Evolutionary conservation across 2,113 vertebrate species (phyloP).

Genomic region (Speoplatyrhinus poulsoni): DNA sequence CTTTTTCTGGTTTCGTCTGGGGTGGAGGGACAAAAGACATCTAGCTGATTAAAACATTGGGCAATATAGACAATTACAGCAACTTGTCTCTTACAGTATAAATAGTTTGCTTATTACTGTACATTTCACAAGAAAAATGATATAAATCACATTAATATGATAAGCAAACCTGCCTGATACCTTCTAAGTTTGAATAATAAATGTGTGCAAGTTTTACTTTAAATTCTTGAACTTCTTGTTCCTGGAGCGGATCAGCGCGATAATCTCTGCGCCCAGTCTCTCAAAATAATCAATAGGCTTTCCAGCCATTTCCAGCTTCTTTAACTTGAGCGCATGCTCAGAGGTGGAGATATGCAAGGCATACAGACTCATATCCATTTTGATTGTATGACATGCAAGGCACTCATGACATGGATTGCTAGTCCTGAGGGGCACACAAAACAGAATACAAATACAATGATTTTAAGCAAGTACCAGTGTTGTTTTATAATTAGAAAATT

Average conservation of each 20-base stretch:
- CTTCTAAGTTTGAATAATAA: no score
- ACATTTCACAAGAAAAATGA: neutral
- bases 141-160: no score
- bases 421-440: slow-evolving; percentile 30
- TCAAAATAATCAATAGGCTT: slow-evolving; percentile 53
- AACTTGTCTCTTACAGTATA: no score
- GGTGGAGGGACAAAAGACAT: neutral
- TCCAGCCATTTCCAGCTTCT: slow-evolving; percentile 60
- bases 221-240: slow-evolving; percentile 35
- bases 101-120: neutral
- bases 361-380: slow-evolving; percentile 81
- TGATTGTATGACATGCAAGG: slow-evolving; percentile 79
- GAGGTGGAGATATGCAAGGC: slow-evolving; percentile 84
- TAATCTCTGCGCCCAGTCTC: neutral
- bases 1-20: slow-evolving; percentile 42
- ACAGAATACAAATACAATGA: neutral
- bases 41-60: no score
- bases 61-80: no score
- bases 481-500: neutral
- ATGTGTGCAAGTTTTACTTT: slow-evolving; percentile 28
- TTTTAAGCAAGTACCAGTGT: neutral
- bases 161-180: no score
- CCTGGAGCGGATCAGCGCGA: neutral
- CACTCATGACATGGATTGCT: slow-evolving; percentile 85
- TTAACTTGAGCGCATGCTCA: slow-evolving; percentile 80